Base-by-base conservation (phyloP, 2,888 invertebrate genomes). In the Patella ulyssiponensis region DNA sequence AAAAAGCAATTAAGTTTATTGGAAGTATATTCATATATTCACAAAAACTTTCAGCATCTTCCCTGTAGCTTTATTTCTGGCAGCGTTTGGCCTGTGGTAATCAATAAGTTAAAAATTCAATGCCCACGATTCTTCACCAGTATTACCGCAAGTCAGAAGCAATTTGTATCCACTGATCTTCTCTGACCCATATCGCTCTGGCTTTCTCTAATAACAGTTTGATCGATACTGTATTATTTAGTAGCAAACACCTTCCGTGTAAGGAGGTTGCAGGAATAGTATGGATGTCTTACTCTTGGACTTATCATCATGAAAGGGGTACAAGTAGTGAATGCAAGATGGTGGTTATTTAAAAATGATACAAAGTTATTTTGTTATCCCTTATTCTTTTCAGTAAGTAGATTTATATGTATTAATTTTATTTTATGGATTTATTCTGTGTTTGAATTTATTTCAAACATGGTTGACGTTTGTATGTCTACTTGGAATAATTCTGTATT, bases 271-370 rank as follows among this genome's bases (percentile, higher is more conserved):
- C 44, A 44, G 44, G 7, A 44, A 44, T 44, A 44, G 44, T 44
- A 44, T 44, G 44, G 44, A 44, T 44, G 44, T 44, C 44, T 44
- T 44, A 44, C 44, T 44, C 44, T 44, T 44, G 44, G 44, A 44
- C 44, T 44, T 44, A 23, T 64, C 20, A 64, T 23, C 64, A 64
- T 64, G 64, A 64, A 64, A 64, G 64, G 64, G 64, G 64, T 64
- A 23, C 11, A 64, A 64, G 12, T 64, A 12, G 64, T 64, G 5
- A 64, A 64, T 20, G 64, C 64, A 23, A 20, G 64, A 3, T 64
- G 64, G 64, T 64, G 64, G 64, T 20, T 64, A 14, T 64, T 64
- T 64, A 64, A 64, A 64, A 64, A 64, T 64, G 64, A 64, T 64
- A 64, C 64, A 15, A 64, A 64, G 23, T 64, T 64, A 64, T 64